phyloP scores from a whole-genome alignment of 2,888 invertebrate species.

The Dynastes hyllus region DNA sequence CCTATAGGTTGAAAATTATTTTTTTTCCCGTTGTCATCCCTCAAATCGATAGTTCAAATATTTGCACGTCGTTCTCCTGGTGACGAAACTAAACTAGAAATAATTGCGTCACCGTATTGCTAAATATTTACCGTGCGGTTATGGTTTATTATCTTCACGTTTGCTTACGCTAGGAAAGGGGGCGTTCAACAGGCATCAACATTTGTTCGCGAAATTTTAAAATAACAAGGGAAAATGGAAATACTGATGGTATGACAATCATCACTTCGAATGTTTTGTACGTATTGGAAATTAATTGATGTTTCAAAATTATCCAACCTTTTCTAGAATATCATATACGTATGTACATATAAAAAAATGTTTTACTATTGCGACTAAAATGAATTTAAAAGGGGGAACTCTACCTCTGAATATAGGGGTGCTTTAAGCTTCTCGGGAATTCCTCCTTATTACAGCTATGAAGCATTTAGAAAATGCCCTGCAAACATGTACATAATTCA shows the following conservation, averaged over 20 bases:
- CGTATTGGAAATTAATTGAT: no score
- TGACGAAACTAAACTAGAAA: conserved; percentile 18
- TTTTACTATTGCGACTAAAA: no score
- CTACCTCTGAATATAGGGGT: no score
- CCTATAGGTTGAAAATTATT: not conserved
- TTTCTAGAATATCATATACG: no score
- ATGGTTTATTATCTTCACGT: not conserved
- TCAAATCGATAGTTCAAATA: conserved; percentile 27
- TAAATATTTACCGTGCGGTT: conserved; percentile 16
- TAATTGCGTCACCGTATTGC: conserved; percentile 4
- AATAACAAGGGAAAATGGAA: not conserved
- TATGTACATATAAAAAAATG: no score
- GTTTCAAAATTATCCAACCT: no score
- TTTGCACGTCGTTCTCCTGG: conserved; percentile 22
- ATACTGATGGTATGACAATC: not conserved
- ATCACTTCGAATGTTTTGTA: not conserved
- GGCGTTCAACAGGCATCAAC: not conserved
- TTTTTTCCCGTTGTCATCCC: conserved; percentile 1
- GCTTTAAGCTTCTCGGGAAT: no score
- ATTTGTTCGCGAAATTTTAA: not conserved
- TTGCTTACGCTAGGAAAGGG: not conserved
- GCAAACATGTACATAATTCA: no score
- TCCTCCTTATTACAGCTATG: no score
- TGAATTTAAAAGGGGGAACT: no score
- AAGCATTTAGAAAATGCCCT: no score